phyloP scores from a whole-genome alignment of 2,113 vertebrate genomes.

The Pongo abelii region DNA sequence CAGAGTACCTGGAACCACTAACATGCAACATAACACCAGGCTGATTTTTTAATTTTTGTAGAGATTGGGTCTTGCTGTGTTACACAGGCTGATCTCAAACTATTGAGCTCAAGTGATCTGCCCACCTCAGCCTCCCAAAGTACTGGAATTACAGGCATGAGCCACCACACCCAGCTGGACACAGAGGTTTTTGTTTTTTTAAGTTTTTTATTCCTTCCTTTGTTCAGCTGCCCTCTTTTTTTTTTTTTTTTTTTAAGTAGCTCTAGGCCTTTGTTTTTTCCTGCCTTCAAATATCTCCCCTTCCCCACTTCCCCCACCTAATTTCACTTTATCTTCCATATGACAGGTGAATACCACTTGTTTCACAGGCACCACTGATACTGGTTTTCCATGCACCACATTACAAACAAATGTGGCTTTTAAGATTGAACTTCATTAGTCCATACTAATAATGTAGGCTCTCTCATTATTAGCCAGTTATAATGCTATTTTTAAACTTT shows the following conservation, averaged over 20 bases:
- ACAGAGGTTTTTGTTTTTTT: background rate
- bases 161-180: background rate
- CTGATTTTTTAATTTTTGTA: too few relatives aligned
- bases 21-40: too few relatives aligned
- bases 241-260: background rate
- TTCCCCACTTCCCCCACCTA: too few relatives aligned
- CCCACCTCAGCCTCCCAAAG: too few relatives aligned
- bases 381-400: background rate
- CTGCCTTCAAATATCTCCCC: background rate
- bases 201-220: background rate
- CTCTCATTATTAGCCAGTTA: background rate
- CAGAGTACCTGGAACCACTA: too few relatives aligned
- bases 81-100: too few relatives aligned
- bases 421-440: background rate
- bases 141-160: too few relatives aligned
- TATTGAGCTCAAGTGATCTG: too few relatives aligned
- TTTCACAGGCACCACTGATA: background rate
- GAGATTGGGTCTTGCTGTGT: too few relatives aligned
- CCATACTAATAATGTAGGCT: background rate
- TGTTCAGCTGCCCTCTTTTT: background rate
- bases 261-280: conserved; percentile 1
- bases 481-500: background rate
- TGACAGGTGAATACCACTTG: background rate
- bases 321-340: background rate
- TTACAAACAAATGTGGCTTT: background rate